Evolutionary conservation across 2,797 vertebrate genomes (phyloP), one percentile per base, ranked within the genome.

Genomic region (Micrastur ruficollis): DNA sequence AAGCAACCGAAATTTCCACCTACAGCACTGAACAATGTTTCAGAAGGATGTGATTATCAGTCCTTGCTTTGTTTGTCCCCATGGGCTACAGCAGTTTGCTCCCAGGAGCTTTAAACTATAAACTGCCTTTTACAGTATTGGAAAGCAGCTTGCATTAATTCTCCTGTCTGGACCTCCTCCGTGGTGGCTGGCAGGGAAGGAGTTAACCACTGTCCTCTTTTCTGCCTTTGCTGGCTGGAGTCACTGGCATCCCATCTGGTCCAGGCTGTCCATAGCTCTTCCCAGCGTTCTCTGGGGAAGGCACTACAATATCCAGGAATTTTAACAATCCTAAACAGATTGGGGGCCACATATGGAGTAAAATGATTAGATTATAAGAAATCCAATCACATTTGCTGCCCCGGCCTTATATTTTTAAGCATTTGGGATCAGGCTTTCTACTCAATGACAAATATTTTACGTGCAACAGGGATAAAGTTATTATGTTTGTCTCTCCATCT

Each of bases 241-340:
- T 89, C 75, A 49, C 94, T 89, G 89, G 47, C 94, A 81, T 90
- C 93, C 98, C 99, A 99, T 99, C 98, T 99, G 98, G 98, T 98
- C 97, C 95, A 92, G 97, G 94, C 97, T 97, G 97, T 94, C 94
- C 65, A 0, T 52, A 97, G 91, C 75, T 74, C 93, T 97, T 96
- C 95, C 85, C 75, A 19, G 87, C 13, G 1, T 81, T 96, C 98
- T 97, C 98, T 92, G 89, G 98, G 98, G 98, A 98, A 93, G 81
- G 73, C 89, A 74, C 95, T 76, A 92, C 97, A 97, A 98, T 97
- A 98, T 97, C 97, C 96, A 97, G 94, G 96, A 96, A 97, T 97
- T 95, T 97, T 91, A 97, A 97, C 97, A 97, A 97, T 96, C 90
- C 95, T 96, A 96, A 98, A 97, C 96, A 98, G 97, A 98, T 98